Base-by-base conservation (phyloP, 2,113 vertebrate species). In the Nothocercus nigrocapillus region DNA sequence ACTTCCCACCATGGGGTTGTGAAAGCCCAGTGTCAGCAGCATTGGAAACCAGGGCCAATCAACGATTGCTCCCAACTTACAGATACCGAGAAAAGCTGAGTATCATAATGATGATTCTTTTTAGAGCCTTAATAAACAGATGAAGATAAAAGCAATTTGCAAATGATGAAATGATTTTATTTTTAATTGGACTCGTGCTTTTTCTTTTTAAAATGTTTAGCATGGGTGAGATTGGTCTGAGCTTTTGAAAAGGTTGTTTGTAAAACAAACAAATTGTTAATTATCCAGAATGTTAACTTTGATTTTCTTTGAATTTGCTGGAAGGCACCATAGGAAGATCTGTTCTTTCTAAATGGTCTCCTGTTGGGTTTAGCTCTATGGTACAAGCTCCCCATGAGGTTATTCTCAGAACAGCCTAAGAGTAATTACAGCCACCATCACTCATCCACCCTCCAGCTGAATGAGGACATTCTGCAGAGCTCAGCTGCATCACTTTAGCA, bases 181-280 rank as follows among this genome's bases (percentile, higher is more conserved):
- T 85, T 88, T 51, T 76, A 80, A 94, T 95, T 85, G 82, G 78
- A 59, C 84, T 63, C 34, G 12, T 51, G 88, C 47, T 53, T 82
- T 73, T 82, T 47, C 79, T 73, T 82, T 88, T 85, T 94, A 70
- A 62, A 9, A 75, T 82, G 22, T 56, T 94, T 73, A 62, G 88
- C 82, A 95, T 74, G 67, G 82, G 73, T 85, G 82, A 85, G 92
- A 61, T 94, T 44, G 85, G 75, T 34, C 63, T 82, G 82, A 91
- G 74, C 47, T 36, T 84, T 66, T 91, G 81, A 69, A 89, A 86
- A 45, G 64, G 61, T 20, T 94, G 84, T 42, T 94, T 45, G 58
- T 74, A 85, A 89, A 94, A 45, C 93, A 95, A 95, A 3, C 49
- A 70, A 40, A 45, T 27, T 78, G 27, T 91, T 85, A 89, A 93